These are phyloP conservation scores for Myiotriccus ornatus DNA, from an alignment of 2,797 vertebrate genomes.

Conservation along the genomic window DNA sequence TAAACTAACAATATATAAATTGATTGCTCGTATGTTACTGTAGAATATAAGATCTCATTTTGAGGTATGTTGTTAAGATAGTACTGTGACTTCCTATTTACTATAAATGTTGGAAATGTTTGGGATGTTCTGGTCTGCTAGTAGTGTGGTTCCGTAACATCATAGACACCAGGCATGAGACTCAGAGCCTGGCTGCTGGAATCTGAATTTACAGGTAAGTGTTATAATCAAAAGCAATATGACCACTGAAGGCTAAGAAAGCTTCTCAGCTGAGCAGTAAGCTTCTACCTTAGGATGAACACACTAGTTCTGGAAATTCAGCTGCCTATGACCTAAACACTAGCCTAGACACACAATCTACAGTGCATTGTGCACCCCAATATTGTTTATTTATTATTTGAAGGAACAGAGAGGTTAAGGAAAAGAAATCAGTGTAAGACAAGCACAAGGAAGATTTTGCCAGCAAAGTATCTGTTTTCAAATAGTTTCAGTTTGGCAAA, in stretches of 20 bases:
- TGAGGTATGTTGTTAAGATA: neutral
- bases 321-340: neutral
- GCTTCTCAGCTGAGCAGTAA: neutral
- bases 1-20: neutral
- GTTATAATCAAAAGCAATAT: neutral
- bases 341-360: neutral
- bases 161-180: neutral
- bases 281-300: neutral
- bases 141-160: neutral
- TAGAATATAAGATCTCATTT: neutral
- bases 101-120: neutral
- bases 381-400: neutral
- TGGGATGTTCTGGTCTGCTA: neutral
- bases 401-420: neutral
- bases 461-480: neutral
- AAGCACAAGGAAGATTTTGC: neutral
- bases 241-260: neutral
- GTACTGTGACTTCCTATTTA: neutral
- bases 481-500: neutral
- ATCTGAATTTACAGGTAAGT: neutral
- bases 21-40: neutral
- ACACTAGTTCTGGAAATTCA: neutral
- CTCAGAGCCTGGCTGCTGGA: neutral
- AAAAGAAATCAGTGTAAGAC: neutral
- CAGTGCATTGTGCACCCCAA: accelerated